These are phyloP conservation scores for Parnassius glacialis DNA, from an alignment of 2,888 invertebrate species.

Conservation along the genomic window DNA sequence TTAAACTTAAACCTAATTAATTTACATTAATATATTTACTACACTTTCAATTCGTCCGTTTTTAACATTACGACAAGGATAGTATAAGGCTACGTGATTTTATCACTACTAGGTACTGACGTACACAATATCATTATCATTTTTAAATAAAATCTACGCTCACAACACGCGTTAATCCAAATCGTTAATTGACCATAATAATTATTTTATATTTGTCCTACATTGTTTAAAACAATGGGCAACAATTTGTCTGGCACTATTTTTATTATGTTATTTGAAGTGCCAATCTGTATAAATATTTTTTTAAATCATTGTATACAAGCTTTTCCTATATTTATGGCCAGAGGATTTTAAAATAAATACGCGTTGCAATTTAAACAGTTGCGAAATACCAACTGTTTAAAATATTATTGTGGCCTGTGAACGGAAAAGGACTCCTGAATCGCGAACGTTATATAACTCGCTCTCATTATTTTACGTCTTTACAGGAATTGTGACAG, in stretches of 20 bases:
- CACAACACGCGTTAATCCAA: not conserved
- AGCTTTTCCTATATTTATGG: not conserved
- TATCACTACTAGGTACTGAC: slow-evolving; percentile 2
- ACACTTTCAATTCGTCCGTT: not conserved
- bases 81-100: slow-evolving; percentile 8
- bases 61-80: not conserved
- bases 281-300: not conserved
- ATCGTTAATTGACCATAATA: not conserved
- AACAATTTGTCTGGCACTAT: slow-evolving; percentile 16
- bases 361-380: not conserved
- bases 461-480: slow-evolving; percentile 40
- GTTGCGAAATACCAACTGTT: slow-evolving; percentile 4
- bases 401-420: not conserved
- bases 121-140: not conserved
- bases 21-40: not conserved
- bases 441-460: not conserved
- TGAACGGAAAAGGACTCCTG: not conserved
- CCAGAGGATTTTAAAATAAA: not conserved
- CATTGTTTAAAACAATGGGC: slow-evolving; percentile 1
- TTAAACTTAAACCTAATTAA: slow-evolving; percentile 5
- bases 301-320: not conserved
- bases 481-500: slow-evolving; percentile 62
- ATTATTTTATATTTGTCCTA: not conserved
- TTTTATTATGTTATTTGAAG: not conserved
- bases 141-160: not conserved